Evolutionary conservation across 2,113 vertebrate species (phyloP).

Genomic region (Perognathus longimembris): DNA sequence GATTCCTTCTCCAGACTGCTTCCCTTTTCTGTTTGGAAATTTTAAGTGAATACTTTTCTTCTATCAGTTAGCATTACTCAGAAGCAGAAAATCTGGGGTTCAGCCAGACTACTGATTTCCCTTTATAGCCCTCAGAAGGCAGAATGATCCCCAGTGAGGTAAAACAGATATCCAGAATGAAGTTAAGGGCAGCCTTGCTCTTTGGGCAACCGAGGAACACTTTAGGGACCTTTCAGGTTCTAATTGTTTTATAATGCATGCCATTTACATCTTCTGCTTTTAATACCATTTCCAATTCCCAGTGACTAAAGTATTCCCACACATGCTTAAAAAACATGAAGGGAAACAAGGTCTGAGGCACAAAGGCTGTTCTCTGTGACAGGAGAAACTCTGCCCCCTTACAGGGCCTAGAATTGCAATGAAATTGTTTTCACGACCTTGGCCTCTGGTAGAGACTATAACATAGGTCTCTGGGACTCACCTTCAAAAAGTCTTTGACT

Average conservation of each 20-base stretch:
- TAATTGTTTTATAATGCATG: background rate
- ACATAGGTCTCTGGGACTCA: background rate
- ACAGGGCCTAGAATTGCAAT: too few species aligned
- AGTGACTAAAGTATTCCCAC: background rate
- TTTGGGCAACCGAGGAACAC: background rate
- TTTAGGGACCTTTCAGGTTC: background rate
- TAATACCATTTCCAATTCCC: background rate
- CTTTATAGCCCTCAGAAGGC: rapidly evolving
- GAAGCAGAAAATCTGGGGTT: background rate
- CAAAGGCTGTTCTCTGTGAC: background rate
- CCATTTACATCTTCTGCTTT: background rate
- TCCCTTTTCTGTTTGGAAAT: background rate
- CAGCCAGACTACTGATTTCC: background rate
- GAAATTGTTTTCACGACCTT: background rate
- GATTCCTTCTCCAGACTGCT: background rate
- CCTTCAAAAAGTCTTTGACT: background rate
- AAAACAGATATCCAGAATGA: background rate
- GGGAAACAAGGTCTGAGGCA: background rate
- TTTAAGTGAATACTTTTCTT: background rate
- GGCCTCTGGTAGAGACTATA: background rate
- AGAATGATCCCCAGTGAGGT: rapidly evolving
- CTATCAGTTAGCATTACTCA: background rate
- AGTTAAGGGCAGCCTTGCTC: background rate
- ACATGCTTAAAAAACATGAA: background rate
- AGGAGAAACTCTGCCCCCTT: background rate